A percentile compares a stretch with the other conserved stretches of the same genome.
phyloP scores from a whole-genome alignment of 2,888 invertebrate genomes.

The Cotesia congregata region DNA sequence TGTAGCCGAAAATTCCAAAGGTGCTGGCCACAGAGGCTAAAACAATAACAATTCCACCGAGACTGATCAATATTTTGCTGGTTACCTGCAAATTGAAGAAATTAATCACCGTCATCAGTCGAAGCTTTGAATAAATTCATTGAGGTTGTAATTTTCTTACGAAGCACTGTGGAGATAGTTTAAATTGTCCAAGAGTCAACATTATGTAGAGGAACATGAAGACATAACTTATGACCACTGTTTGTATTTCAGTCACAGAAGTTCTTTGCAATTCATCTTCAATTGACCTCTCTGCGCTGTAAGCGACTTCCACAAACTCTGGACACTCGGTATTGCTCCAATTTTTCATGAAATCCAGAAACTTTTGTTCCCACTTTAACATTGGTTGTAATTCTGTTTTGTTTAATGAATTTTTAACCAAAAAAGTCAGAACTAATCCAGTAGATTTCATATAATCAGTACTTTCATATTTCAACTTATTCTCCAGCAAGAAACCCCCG shows the following conservation, averaged over 20 bases:
- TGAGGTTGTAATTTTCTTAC: constrained; percentile 53
- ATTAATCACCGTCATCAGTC: constrained; percentile 5
- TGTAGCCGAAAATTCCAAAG: constrained; percentile 88
- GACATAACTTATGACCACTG: constrained; percentile 88
- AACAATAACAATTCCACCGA: constrained; percentile 89
- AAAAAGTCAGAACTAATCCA: constrained; percentile 83
- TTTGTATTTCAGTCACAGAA: constrained; percentile 87
- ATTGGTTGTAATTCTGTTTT: constrained; percentile 74
- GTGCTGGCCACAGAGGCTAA: constrained; percentile 87
- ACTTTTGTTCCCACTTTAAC: constrained; percentile 82
- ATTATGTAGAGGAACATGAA: constrained; percentile 96
- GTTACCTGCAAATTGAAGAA: constrained; percentile 73
- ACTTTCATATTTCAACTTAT: constrained; percentile 70
- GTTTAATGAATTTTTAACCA: constrained; percentile 81
- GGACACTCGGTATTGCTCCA: constrained; percentile 73
- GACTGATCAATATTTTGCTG: constrained; percentile 85
- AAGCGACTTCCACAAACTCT: constrained; percentile 79
- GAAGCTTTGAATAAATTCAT: constrained; percentile 23
- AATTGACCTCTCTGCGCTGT: constrained; percentile 85
- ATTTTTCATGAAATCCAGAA: constrained; percentile 77
- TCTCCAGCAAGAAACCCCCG: constrained; percentile 79
- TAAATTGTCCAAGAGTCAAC: constrained; percentile 79
- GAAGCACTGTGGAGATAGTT: constrained; percentile 52
- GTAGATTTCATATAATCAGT: constrained; percentile 76
- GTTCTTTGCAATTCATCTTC: constrained; percentile 92